Conservation (phyloP, 2,888 invertebrate species). For the Pherbina coryleti region DNA sequence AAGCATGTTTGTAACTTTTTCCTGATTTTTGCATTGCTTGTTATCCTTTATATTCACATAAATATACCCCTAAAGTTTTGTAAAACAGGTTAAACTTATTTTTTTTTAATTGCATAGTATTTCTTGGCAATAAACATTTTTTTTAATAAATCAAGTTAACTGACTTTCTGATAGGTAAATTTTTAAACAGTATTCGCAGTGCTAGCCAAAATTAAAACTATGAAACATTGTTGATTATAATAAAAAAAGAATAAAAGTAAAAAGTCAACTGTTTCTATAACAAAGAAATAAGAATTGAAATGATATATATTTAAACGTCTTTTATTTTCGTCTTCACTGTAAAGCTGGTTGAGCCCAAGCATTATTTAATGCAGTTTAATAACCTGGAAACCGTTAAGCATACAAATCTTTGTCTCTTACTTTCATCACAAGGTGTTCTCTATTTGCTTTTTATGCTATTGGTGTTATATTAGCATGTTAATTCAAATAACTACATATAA, state of each 20-base stretch:
- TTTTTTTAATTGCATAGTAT: not conserved
- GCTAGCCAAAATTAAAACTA: slow-evolving; percentile 28
- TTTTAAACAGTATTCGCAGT: slow-evolving; percentile 32
- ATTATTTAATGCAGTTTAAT: not conserved
- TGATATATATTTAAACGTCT: slow-evolving; percentile 49
- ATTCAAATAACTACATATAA: slow-evolving; percentile 3
- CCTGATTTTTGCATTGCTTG: not conserved
- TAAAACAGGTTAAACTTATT: slow-evolving; percentile 4
- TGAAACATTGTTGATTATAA: slow-evolving; percentile 5
- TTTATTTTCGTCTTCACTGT: not conserved
- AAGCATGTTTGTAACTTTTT: slow-evolving; percentile 14
- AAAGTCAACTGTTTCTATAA: slow-evolving; percentile 27
- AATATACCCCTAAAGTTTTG: slow-evolving; percentile 18
- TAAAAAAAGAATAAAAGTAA: not conserved
- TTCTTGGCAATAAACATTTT: slow-evolving; percentile 24
- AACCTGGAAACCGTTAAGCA: not conserved
- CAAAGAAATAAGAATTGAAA: slow-evolving; percentile 37
- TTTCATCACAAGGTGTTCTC: not conserved
- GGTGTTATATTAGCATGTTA: not conserved
- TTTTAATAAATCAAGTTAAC: slow-evolving; percentile 16
- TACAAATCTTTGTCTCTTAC: too few relatives aligned
- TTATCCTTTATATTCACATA: slow-evolving; percentile 22
- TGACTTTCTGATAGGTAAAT: slow-evolving; percentile 9
- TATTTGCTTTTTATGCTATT: not conserved
- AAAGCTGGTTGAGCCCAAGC: not conserved